A percentile compares a stretch with the other conserved stretches of the same genome.
These are phyloP conservation scores for Phrynocephalus versicolor DNA, from an alignment of 2,113 vertebrate species.

Conservation along the genomic window DNA sequence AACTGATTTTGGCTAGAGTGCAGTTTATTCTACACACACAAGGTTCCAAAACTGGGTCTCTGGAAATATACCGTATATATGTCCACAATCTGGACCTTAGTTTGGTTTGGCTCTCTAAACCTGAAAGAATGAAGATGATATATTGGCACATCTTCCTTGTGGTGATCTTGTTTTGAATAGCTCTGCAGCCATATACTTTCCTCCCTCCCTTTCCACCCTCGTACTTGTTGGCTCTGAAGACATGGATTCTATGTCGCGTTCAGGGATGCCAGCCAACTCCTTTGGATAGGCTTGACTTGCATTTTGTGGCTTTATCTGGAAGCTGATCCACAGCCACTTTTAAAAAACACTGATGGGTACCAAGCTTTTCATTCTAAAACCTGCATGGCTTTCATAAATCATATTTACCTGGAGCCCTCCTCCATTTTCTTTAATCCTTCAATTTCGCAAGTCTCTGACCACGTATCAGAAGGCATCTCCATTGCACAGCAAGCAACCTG, in stretches of 20 bases:
- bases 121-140: neutral
- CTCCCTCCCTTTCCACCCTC: neutral
- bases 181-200: neutral
- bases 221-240: constrained; percentile 7
- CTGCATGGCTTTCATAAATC: constrained; percentile 39
- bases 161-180: neutral
- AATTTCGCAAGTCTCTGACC: neutral
- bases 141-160: constrained; percentile 22
- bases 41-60: neutral
- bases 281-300: constrained; percentile 32
- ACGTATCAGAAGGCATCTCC: constrained; percentile 4
- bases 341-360: constrained; percentile 35
- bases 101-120: constrained; percentile 12
- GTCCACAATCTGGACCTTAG: constrained; percentile 18
- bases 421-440: constrained; percentile 34
- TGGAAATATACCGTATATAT: neutral
- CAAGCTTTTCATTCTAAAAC: constrained; percentile 47
- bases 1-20: neutral
- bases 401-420: constrained; percentile 21
- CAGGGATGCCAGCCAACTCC: constrained; percentile 24
- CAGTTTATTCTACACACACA: neutral
- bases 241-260: constrained; percentile 30
- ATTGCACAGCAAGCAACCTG: constrained; percentile 9
- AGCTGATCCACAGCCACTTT: constrained; percentile 25
- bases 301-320: constrained; percentile 35